phyloP scores from a whole-genome alignment of 2,113 vertebrate species.

The Sakesphorus luctuosus region DNA sequence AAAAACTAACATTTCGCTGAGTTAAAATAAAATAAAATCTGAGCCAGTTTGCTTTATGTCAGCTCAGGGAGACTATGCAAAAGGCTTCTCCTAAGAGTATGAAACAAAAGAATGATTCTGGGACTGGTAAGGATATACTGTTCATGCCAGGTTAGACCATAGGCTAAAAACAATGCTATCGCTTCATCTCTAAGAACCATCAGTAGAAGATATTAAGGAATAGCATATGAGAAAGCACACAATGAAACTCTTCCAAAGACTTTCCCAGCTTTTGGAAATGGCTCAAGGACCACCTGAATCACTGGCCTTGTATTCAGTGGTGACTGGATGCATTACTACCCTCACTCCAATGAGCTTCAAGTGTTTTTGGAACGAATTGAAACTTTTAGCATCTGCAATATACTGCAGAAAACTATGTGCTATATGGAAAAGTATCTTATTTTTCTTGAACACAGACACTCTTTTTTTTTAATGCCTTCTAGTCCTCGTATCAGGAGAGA shows the following conservation, averaged over 20 bases:
- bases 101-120: not conserved
- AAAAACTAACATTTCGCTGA: not conserved
- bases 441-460: not conserved
- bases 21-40: not conserved
- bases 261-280: not conserved
- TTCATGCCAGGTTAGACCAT: not conserved
- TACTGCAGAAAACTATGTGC: not conserved
- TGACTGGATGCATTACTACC: not conserved
- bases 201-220: not conserved
- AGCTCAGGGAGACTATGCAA: not conserved
- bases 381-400: not conserved
- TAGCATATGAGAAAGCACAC: not conserved
- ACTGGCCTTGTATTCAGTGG: not conserved
- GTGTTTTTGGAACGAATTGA: not conserved
- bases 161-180: not conserved
- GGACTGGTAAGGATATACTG: not conserved
- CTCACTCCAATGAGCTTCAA: not conserved
- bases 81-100: not conserved
- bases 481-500: not conserved
- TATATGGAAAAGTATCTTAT: not conserved
- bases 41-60: not conserved
- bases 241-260: not conserved
- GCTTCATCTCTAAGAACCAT: not conserved
- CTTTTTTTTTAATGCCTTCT: not conserved
- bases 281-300: not conserved